These are phyloP conservation scores for Ageneiosus marmoratus DNA, from an alignment of 2,113 vertebrate genomes.

Conservation along the genomic window DNA sequence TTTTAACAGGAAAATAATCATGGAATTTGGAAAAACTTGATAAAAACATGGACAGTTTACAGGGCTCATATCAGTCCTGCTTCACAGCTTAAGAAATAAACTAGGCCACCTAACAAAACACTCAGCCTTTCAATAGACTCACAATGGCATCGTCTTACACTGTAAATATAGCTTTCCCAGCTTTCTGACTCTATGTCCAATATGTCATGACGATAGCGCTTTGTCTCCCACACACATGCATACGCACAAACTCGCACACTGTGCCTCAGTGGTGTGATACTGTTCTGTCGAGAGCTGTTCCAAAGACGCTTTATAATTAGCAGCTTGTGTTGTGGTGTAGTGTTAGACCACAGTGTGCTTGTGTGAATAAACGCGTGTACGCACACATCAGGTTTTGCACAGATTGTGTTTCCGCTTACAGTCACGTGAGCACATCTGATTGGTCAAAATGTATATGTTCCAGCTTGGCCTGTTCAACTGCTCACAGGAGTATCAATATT, in stretches of 20 bases:
- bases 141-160: conserved; percentile 4
- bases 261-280: not conserved
- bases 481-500: not conserved
- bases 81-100: conserved; percentile 1
- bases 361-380: conserved; percentile 1
- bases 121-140: not conserved
- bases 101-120: not conserved
- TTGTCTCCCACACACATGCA: conserved; percentile 5
- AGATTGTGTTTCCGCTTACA: not conserved
- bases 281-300: not conserved
- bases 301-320: conserved; percentile 9
- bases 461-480: conserved; percentile 9
- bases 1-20: not conserved
- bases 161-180: conserved; percentile 26
- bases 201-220: not conserved
- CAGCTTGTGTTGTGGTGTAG: conserved; percentile 10
- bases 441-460: not conserved
- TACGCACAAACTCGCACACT: not conserved
- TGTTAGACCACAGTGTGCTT: not conserved
- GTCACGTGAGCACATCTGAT: not conserved
- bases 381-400: not conserved
- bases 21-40: not conserved
- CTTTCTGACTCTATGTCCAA: conserved; percentile 8
- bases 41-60: not conserved
- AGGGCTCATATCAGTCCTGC: not conserved